Conservation (phyloP, 37 sponge, comb jelly and placozoan genomes). For the Geodia barretti region DNA sequence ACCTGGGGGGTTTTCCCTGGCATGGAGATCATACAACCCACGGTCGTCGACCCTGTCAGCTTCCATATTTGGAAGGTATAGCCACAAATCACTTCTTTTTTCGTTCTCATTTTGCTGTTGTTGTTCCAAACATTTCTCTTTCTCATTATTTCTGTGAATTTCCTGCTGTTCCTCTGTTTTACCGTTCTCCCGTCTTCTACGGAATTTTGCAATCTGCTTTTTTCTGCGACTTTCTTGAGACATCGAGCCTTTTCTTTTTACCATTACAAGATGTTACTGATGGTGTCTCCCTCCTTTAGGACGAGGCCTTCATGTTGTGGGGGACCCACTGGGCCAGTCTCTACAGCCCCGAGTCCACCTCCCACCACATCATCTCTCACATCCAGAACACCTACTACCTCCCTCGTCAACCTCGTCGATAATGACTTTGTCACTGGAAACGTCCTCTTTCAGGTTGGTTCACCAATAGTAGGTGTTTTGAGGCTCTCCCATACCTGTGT, state of each 20-base stretch:
- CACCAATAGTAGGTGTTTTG: too few relatives aligned
- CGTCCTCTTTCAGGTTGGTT: slow-evolving; percentile 63
- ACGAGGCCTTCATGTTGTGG: slow-evolving; percentile 46
- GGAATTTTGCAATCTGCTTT: too few relatives aligned
- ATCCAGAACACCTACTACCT: slow-evolving; percentile 85
- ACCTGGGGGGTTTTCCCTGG: slow-evolving; percentile 99
- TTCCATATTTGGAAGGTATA: slow-evolving; percentile 96
- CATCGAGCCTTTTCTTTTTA: too few relatives aligned
- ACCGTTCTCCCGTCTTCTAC: too few relatives aligned
- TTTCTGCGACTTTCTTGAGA: too few relatives aligned
- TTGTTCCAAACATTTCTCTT: neutral
- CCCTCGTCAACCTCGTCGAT: slow-evolving; percentile 89
- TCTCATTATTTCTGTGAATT: neutral
- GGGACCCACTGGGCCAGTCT: slow-evolving; percentile 80
- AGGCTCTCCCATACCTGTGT: neutral
- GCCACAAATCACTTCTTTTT: too few relatives aligned
- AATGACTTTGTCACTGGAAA: slow-evolving; percentile 93
- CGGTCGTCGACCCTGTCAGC: slow-evolving; percentile 92
- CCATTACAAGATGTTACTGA: too few relatives aligned
- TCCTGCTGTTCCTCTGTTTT: too few relatives aligned
- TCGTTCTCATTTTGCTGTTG: too few relatives aligned
- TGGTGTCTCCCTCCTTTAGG: slow-evolving; percentile 12
- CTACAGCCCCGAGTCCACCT: slow-evolving; percentile 69
- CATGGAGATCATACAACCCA: slow-evolving; percentile 95
- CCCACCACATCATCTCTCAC: slow-evolving; percentile 58